These are phyloP conservation scores for Mastacembelus armatus DNA, from an alignment of 2,797 vertebrate species.

Conservation along the genomic window DNA sequence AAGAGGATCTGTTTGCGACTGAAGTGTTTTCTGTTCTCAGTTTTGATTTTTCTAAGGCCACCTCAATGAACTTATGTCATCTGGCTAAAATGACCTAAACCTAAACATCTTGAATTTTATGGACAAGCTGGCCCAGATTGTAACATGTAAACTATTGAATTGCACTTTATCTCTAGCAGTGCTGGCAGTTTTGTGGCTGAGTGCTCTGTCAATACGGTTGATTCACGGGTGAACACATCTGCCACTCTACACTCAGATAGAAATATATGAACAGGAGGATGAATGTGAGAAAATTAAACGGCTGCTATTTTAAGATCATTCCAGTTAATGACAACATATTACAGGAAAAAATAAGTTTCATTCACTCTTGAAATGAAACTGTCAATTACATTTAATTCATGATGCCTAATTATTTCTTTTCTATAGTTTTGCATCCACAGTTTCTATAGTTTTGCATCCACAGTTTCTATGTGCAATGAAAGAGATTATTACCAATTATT, in stretches of 20 bases:
- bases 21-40: slow-evolving; percentile 2
- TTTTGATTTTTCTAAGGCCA: background rate
- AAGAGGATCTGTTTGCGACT: slow-evolving; percentile 9
- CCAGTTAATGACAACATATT: background rate
- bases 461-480: too few species aligned
- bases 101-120: slow-evolving; percentile 39
- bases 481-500: slow-evolving; percentile 11
- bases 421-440: too few species aligned
- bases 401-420: too few species aligned
- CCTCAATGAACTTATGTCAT: slow-evolving; percentile 12
- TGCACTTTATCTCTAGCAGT: slow-evolving; percentile 33
- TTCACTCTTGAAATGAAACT: too few species aligned
- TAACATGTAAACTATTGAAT: slow-evolving; percentile 46
- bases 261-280: slow-evolving; percentile 10
- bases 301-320: slow-evolving; percentile 2
- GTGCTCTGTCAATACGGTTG: slow-evolving; percentile 26
- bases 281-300: background rate
- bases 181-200: slow-evolving; percentile 42
- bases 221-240: slow-evolving; percentile 22
- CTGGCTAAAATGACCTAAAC: slow-evolving; percentile 20
- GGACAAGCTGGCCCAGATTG: slow-evolving; percentile 43
- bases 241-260: slow-evolving; percentile 16
- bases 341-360: background rate
- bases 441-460: too few species aligned
- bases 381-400: too few species aligned